A percentile compares a stretch with the other conserved stretches of the same genome.
phyloP scores from a whole-genome alignment of 2,113 vertebrate genomes.

The Amphiprion ocellaris region DNA sequence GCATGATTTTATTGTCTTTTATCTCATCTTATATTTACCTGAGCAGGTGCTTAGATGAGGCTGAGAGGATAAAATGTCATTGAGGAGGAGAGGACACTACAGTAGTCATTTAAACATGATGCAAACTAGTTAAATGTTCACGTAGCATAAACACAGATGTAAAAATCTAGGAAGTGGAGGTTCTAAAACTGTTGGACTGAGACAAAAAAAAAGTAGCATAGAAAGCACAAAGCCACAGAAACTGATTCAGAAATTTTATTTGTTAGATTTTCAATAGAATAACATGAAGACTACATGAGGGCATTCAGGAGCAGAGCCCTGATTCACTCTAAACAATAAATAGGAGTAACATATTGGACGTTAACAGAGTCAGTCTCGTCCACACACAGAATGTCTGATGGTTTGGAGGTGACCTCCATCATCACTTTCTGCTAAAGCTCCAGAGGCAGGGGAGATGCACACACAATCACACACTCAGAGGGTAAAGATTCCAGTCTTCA shows the following conservation, averaged over 20 bases:
- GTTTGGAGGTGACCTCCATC: slow-evolving; percentile 31
- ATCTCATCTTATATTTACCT: too few species aligned
- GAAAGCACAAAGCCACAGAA: slow-evolving; percentile 1
- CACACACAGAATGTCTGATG: slow-evolving; percentile 33
- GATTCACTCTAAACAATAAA: slow-evolving; percentile 82
- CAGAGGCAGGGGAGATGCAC: slow-evolving; percentile 33
- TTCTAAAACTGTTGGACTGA: neutral
- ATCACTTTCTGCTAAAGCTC: slow-evolving; percentile 46
- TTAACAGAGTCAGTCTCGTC: slow-evolving; percentile 47
- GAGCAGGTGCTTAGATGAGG: too few species aligned
- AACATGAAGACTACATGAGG: slow-evolving; percentile 75
- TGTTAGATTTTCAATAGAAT: slow-evolving; percentile 70
- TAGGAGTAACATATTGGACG: slow-evolving; percentile 66
- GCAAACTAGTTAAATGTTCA: too few species aligned
- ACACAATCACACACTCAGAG: slow-evolving; percentile 5
- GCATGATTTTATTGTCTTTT: too few species aligned
- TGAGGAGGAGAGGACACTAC: too few species aligned
- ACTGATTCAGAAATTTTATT: slow-evolving; percentile 73
- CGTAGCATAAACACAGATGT: too few species aligned
- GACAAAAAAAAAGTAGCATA: neutral
- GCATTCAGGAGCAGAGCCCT: slow-evolving; percentile 51
- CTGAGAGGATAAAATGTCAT: too few species aligned
- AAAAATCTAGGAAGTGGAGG: too few species aligned
- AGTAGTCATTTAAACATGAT: too few species aligned
- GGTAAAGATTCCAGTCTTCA: slow-evolving; percentile 72